phyloP scores from a whole-genome alignment of 2,113 vertebrate species.

The Castor canadensis region DNA sequence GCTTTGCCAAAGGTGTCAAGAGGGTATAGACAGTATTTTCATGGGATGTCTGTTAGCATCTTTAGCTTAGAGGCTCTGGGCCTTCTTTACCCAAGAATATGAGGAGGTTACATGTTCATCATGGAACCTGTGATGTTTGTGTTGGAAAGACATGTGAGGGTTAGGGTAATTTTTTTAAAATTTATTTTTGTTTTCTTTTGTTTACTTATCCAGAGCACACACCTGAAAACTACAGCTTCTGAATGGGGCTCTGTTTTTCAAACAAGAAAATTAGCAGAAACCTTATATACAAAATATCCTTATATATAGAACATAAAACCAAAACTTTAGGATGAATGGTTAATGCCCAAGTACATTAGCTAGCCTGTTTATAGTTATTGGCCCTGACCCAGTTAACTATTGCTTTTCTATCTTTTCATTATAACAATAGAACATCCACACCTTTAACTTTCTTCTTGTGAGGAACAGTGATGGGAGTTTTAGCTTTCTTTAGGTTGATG shows the following conservation, averaged over 20 bases:
- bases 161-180: not conserved
- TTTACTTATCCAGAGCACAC: not conserved
- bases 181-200: conserved; percentile 16
- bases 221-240: not conserved
- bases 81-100: not conserved
- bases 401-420: not conserved
- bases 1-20: conserved; percentile 11
- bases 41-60: not conserved
- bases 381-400: not conserved
- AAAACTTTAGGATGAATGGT: not conserved
- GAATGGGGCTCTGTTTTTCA: not conserved
- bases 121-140: not conserved
- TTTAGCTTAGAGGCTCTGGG: not conserved
- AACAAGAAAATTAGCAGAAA: not conserved
- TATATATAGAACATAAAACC: not conserved
- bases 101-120: not conserved
- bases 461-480: not conserved
- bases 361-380: not conserved
- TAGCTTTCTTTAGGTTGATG: not conserved
- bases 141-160: not conserved
- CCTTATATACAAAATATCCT: not conserved
- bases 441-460: not conserved
- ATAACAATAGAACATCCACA: not conserved
- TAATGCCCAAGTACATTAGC: not conserved
- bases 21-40: not conserved